Evolutionary conservation across 1,140 invertebrate genomes (phyloP), one percentile per base, ranked within the genome.

Genomic region (Drosophila ohnishii): DNA sequence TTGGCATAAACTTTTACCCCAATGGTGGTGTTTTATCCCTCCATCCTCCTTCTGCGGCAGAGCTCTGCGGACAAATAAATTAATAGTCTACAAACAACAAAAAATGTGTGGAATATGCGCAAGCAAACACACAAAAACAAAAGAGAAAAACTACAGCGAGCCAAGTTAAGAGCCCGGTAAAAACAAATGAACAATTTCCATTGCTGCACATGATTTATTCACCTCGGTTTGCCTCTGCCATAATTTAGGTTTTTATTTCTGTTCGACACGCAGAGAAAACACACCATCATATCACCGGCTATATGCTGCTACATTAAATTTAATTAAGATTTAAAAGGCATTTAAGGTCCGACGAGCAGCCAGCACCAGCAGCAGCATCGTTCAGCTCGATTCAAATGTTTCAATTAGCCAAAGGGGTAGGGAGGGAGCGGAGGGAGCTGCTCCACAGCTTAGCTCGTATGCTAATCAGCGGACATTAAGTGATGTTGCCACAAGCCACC

Each of bases 401-500:
- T 77, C 80, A 85, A 81, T 87, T 81, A 75, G 65, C 28, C 30
- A 16, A 39, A 19, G 40, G 35, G 28, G 45, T 9, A 35, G 19
- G 22, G 22, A 1, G 22, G 22, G 22, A 19, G 30, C 28, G 40
- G n/a, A 13, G 56, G n/a, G 13, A 45, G n/a, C 16, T 56, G 35
- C 30, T 19, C 32, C 47, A 37, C 69, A 50, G 39, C 57, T 44
- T 44, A 45, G 35, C 71, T 83, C 48, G 62, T 60, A 81, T 85
- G 82, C 82, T 85, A 86, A 85, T 85, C 82, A 86, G 83, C 51
- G 78, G 65, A 56, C 70, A 78, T 82, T 86, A 86, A 81, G 56
- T 78, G 78, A 66, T 59, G 70, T 60, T 67, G 66, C 66, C 62
- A 58, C 35, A 53, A 50, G 34, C 47, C 64, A 37, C 51, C 16